phyloP scores from a whole-genome alignment of 2,888 invertebrate species.

The Dryadula phaetusa region DNA sequence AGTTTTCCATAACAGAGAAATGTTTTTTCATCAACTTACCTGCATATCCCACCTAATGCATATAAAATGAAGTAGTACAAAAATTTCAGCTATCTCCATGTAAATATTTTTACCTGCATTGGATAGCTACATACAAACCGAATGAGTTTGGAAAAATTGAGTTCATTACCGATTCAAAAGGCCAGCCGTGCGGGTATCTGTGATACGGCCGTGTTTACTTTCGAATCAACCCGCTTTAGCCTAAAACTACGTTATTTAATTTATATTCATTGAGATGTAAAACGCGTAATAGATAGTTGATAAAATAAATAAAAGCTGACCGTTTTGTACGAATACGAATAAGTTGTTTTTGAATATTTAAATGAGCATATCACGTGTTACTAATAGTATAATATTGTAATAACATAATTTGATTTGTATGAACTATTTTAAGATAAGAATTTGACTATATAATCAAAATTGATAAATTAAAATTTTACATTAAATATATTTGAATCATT shows the following conservation, averaged over 20 bases:
- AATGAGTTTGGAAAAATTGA: constrained; percentile 29
- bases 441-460: too few relatives aligned
- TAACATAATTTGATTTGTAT: background rate
- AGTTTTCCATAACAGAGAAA: background rate
- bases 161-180: constrained; percentile 29
- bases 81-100: constrained; percentile 3
- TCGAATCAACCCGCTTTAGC: constrained; percentile 21
- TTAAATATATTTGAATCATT: background rate
- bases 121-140: constrained; percentile 15
- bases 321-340: background rate
- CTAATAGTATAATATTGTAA: background rate
- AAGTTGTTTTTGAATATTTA: background rate
- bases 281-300: constrained; percentile 24
- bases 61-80: constrained; percentile 15
- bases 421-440: too few relatives aligned
- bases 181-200: constrained; percentile 20
- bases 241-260: constrained; percentile 19
- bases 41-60: constrained; percentile 16
- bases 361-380: background rate
- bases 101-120: constrained; percentile 26
- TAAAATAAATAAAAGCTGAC: background rate
- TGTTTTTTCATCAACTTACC: constrained; percentile 10
- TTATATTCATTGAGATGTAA: constrained; percentile 19
- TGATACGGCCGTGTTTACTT: constrained; percentile 27
- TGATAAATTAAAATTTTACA: background rate